A percentile compares a stretch with the other conserved stretches of the same genome.
These are phyloP conservation scores for Sitta carolinensis DNA, from an alignment of 2,797 vertebrate genomes.

Conservation along the genomic window DNA sequence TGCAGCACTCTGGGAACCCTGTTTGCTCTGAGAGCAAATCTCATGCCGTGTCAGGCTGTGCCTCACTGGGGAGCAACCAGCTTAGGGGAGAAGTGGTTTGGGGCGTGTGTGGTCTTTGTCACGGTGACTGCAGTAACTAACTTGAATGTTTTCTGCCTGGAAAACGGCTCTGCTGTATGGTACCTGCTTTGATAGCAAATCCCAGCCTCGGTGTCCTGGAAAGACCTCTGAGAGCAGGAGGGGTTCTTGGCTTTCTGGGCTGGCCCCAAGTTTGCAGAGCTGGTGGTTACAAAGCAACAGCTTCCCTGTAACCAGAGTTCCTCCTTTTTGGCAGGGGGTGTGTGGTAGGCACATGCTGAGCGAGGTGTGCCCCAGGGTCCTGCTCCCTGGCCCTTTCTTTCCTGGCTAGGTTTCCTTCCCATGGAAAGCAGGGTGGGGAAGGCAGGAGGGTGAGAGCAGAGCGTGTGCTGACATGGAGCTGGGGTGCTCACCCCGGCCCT, in stretches of 20 bases:
- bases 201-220: neutral
- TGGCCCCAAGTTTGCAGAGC: neutral
- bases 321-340: accelerated
- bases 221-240: neutral
- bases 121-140: neutral
- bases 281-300: neutral
- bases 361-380: neutral
- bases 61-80: accelerated
- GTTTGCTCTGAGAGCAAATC: neutral
- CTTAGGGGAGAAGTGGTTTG: neutral
- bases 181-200: neutral
- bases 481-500: neutral
- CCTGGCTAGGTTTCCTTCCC: neutral
- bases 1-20: neutral
- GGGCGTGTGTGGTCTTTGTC: neutral
- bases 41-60: accelerated
- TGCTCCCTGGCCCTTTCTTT: neutral
- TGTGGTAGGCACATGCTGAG: neutral
- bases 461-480: neutral
- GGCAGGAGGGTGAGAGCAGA: neutral
- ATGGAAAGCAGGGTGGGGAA: neutral
- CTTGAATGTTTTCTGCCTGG: neutral
- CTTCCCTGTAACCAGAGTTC: neutral
- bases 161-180: accelerated
- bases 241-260: neutral